These are phyloP conservation scores for Argopecten irradians DNA, from an alignment of 1,140 invertebrate genomes.

Conservation along the genomic window DNA sequence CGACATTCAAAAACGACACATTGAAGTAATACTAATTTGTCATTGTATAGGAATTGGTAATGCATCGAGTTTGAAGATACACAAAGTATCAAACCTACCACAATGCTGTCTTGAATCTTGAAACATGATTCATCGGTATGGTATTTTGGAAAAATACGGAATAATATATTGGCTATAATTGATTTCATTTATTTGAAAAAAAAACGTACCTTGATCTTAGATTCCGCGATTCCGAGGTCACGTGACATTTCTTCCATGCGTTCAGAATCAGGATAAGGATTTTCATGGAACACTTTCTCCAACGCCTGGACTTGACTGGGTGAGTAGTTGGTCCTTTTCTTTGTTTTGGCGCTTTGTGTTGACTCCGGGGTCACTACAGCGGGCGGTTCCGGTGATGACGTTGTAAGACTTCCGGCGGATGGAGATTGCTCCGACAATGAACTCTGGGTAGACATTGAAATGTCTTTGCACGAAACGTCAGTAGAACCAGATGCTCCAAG, in stretches of 20 bases:
- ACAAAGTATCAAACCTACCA: background rate
- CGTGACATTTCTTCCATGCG: slow-evolving; percentile 60
- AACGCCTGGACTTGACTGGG: slow-evolving; percentile 58
- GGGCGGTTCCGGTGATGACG: slow-evolving; percentile 47
- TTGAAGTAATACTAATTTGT: no score
- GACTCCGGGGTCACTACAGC: slow-evolving; percentile 12
- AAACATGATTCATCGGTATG: background rate
- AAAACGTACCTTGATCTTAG: slow-evolving; percentile 61
- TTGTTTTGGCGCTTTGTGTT: slow-evolving; percentile 50
- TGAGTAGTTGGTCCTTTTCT: slow-evolving; percentile 62
- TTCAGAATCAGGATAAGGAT: slow-evolving; percentile 64
- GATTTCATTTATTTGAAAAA: background rate
- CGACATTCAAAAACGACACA: no score
- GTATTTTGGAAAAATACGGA: background rate
- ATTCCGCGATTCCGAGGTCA: slow-evolving; percentile 58
- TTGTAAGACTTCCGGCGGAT: slow-evolving; percentile 40
- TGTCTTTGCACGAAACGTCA: slow-evolving; percentile 39
- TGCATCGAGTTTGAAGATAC: background rate
- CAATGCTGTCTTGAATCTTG: background rate
- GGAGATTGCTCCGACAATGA: slow-evolving; percentile 45
- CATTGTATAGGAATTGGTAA: no score
- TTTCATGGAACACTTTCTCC: slow-evolving; percentile 63
- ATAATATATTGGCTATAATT: background rate
- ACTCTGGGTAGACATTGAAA: slow-evolving; percentile 51
- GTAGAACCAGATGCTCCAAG: background rate